These are phyloP conservation scores for Corticium candelabrum DNA, from an alignment of 37 sponge, comb jelly and placozoan genomes.

Conservation along the genomic window DNA sequence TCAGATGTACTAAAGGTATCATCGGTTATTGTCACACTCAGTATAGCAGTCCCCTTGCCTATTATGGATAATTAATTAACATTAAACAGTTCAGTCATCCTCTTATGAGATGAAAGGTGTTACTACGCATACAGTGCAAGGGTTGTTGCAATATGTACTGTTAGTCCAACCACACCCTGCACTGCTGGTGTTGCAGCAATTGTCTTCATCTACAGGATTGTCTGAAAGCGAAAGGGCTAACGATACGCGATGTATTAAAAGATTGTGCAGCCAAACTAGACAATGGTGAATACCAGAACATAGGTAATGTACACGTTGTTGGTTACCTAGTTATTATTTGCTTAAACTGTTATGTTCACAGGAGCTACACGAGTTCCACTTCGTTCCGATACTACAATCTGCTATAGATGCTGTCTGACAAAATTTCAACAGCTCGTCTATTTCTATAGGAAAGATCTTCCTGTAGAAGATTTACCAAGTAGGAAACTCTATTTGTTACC, in stretches of 20 bases:
- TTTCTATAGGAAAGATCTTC: slow-evolving; percentile 65
- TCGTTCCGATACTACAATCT: slow-evolving; percentile 16
- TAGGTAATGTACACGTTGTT: no score
- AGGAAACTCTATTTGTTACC: slow-evolving; percentile 6
- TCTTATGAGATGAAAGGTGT: no score
- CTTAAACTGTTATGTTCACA: no score
- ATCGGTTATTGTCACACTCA: not conserved
- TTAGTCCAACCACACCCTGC: no score
- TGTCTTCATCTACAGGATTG: slow-evolving; percentile 53
- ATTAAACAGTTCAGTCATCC: no score
- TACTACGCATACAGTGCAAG: no score
- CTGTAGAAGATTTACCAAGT: slow-evolving; percentile 60
- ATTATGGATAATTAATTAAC: no score
- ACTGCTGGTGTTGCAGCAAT: no score
- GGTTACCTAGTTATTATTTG: no score
- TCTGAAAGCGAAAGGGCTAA: slow-evolving; percentile 23
- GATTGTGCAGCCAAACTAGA: slow-evolving; percentile 38
- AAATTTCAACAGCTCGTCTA: slow-evolving; percentile 58
- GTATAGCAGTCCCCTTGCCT: not conserved
- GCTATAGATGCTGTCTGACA: slow-evolving; percentile 42
- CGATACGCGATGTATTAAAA: slow-evolving; percentile 31
- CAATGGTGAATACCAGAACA: slow-evolving; percentile 28
- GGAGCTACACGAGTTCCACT: no score
- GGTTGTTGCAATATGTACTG: no score
- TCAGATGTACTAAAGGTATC: slow-evolving; percentile 50